Conservation (phyloP, 1,140 invertebrate species). For the Proales similis region DNA sequence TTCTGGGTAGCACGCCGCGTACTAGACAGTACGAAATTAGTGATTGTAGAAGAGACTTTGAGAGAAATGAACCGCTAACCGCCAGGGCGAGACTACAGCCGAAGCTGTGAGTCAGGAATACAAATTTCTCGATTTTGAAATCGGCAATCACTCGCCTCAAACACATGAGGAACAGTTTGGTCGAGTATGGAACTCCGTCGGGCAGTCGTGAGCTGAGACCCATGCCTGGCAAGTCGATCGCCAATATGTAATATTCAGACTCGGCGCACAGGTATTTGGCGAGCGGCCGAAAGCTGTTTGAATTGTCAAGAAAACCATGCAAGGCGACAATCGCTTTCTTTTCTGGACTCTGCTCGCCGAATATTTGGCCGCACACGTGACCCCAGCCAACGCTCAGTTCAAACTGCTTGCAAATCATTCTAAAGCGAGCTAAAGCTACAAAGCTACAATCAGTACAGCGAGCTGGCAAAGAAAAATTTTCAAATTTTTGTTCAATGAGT, state of each 20-base stretch:
- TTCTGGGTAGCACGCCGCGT: conserved; percentile 23
- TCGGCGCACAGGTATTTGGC: conserved; percentile 11
- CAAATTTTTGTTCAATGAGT: no score
- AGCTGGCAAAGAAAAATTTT: no score
- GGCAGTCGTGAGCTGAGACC: conserved; percentile 19
- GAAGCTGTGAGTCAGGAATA: conserved; percentile 35
- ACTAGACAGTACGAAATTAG: background rate
- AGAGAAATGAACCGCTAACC: background rate
- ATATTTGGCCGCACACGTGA: conserved; percentile 32
- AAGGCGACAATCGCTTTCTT: conserved; percentile 9
- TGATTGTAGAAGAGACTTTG: background rate
- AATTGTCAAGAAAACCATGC: conserved; percentile 31
- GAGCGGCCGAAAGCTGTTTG: conserved; percentile 30
- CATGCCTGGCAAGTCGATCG: conserved; percentile 29
- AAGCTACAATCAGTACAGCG: no score
- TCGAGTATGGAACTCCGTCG: conserved; percentile 31
- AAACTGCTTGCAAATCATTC: conserved; percentile 24
- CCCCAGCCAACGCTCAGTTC: conserved; percentile 33
- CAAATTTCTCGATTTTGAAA: conserved; percentile 33
- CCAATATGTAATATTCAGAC: conserved; percentile 19
- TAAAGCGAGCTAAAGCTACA: no score
- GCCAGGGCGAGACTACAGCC: conserved; percentile 22
- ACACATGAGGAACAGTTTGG: conserved; percentile 23
- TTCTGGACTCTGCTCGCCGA: conserved; percentile 2
- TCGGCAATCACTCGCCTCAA: conserved; percentile 9